A percentile compares a stretch with the other conserved stretches of the same genome.
Conservation (phyloP, 2,113 vertebrate species). For the Accipiter cooperii region DNA sequence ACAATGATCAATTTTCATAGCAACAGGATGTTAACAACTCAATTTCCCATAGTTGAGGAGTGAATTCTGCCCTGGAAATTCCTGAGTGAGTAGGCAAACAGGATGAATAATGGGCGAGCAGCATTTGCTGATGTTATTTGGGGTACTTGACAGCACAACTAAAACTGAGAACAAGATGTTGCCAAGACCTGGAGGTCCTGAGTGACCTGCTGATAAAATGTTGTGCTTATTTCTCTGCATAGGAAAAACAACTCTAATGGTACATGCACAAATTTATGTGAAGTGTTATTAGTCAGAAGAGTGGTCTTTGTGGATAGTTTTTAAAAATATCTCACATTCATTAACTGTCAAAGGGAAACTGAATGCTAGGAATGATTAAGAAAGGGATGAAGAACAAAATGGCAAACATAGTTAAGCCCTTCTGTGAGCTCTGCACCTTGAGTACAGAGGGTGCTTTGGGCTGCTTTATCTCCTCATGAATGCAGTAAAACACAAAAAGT, state of each 20-base stretch:
- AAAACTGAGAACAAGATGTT: background rate
- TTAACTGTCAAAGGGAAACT: background rate
- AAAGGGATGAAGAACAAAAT: background rate
- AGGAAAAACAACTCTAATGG: background rate
- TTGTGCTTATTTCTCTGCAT: background rate
- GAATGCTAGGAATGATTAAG: background rate
- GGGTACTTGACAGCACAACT: background rate
- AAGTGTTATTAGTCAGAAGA: background rate
- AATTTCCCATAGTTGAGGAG: background rate
- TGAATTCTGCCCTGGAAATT: background rate
- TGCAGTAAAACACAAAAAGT: background rate
- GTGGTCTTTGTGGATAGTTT: background rate
- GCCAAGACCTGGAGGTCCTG: background rate
- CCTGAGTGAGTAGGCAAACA: background rate
- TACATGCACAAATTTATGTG: background rate
- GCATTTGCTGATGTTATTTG: background rate
- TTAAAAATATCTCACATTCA: background rate
- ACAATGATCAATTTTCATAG: background rate
- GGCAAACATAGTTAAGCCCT: background rate
- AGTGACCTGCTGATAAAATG: background rate
- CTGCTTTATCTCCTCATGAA: background rate
- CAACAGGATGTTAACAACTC: background rate
- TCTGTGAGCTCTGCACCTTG: background rate
- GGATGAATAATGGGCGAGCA: background rate
- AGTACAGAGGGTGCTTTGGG: rapidly evolving